Evolutionary conservation across 2,888 invertebrate species (phyloP), one percentile per base, ranked within the genome.

Genomic region (Mythimna loreyi): DNA sequence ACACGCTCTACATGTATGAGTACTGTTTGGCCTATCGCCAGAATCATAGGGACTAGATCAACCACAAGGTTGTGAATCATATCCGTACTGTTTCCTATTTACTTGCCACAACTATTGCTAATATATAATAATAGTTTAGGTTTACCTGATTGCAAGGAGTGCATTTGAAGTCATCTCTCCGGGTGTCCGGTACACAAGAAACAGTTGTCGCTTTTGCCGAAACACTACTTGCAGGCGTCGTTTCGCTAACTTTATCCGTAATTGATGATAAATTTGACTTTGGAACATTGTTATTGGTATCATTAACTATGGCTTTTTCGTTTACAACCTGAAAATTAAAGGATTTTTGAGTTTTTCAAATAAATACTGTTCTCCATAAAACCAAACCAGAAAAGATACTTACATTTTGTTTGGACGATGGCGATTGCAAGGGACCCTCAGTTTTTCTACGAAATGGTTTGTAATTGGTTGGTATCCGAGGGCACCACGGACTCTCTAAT

Each of bases 401-500:
- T 84, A 90, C 91, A 76, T 81, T 82, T 81, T 73, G 74, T 57
- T 75, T 59, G 3, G 59, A 28, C 3, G 43, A 25, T 65, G 70
- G 58, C 16, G 59, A 30, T n/a, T 67, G 50, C 30, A 49, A 19
- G 6, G 30, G 43, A 66, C 50, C 57, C 8, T 70, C 71, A 6
- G 63, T 25, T 89, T 91, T 93, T 89, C 87, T 90, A 52, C 88
- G 87, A 75, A 90, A 90, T 9, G 94, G 95, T 76, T 84, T 92
- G 78, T 88, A 94, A 71, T 89, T 89, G 59, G 86, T 86, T 16
- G 95, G 93, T 57, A 90, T 85, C 52, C 95, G 92, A 3, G 96
- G 94, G 80, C 92, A 92, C 97, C 97, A 97, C 16, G 97, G 97
- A 85, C 94, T 96, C n/a, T 96, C 96, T 80, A 96, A 84, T 23